Conservation (phyloP, 2,797 vertebrate species). For the Trachurus trachurus region DNA sequence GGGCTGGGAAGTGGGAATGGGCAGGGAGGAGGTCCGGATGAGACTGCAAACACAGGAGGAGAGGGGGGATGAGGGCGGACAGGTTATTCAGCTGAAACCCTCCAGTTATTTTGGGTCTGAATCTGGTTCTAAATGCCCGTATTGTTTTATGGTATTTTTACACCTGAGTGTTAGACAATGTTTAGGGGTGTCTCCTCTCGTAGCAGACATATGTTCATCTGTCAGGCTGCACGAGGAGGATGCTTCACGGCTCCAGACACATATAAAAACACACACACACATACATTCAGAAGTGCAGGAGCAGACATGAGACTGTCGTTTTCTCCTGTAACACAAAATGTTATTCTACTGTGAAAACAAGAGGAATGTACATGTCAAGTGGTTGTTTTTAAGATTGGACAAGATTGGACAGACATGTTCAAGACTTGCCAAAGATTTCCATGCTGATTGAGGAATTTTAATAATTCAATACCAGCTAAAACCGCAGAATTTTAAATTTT, state of each 20-base stretch:
- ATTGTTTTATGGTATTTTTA: slow-evolving; percentile 70
- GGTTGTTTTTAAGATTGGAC: background rate
- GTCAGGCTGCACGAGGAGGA: slow-evolving; percentile 21
- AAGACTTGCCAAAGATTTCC: background rate
- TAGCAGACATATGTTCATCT: slow-evolving; percentile 56
- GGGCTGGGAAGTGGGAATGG: slow-evolving; percentile 39
- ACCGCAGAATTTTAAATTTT: background rate
- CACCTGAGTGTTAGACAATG: slow-evolving; percentile 68
- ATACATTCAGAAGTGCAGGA: slow-evolving; percentile 24
- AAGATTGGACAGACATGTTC: background rate
- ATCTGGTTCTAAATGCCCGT: slow-evolving; percentile 54
- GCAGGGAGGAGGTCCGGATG: slow-evolving; percentile 31
- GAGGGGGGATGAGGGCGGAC: slow-evolving; percentile 8
- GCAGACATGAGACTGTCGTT: slow-evolving; percentile 39
- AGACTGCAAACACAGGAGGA: slow-evolving; percentile 20
- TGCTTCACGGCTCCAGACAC: slow-evolving; percentile 36
- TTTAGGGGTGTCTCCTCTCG: slow-evolving; percentile 38
- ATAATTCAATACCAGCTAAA: background rate
- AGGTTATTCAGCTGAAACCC: slow-evolving; percentile 40
- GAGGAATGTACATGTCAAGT: slow-evolving; percentile 10
- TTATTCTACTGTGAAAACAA: slow-evolving; percentile 36
- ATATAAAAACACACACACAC: slow-evolving; percentile 13
- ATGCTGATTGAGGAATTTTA: background rate
- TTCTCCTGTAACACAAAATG: slow-evolving; percentile 49
- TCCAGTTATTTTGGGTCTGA: slow-evolving; percentile 50